A percentile compares a stretch with the other conserved stretches of the same genome.
Conservation (phyloP, 2,888 invertebrate species). For the Synergus umbraculus region DNA sequence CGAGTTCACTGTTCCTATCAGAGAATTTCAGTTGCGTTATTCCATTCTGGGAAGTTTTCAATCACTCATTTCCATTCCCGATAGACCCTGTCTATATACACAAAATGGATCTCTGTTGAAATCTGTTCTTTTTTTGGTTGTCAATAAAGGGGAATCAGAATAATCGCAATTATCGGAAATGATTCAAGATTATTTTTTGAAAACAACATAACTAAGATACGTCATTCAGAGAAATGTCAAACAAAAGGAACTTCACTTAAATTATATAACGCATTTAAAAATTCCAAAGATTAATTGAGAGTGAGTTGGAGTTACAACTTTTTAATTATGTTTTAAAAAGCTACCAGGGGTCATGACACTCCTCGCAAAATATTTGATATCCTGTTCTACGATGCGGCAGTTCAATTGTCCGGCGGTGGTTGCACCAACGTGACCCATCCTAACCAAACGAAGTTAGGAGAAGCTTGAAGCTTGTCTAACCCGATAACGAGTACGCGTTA, state of each 20-base stretch:
- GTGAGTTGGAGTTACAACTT: no score
- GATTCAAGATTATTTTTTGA: no score
- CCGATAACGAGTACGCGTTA: conserved; percentile 63
- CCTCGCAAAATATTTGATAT: no score
- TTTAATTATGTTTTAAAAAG: no score
- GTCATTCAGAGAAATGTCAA: no score
- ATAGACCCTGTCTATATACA: not conserved
- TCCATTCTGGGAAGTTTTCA: not conserved
- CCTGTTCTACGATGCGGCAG: no score
- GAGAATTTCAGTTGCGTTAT: conserved; percentile 25
- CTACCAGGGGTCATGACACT: no score
- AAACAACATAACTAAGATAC: no score
- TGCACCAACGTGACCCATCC: conserved; percentile 58
- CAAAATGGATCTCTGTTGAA: not conserved
- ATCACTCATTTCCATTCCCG: not conserved
- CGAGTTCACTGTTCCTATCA: not conserved
- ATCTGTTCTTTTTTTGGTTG: not conserved
- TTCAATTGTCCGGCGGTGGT: conserved; percentile 52
- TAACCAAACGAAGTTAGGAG: conserved; percentile 63
- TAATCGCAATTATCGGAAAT: not conserved
- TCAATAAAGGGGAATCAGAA: not conserved
- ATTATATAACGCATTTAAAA: no score
- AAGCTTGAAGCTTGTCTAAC: conserved; percentile 63
- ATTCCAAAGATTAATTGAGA: no score
- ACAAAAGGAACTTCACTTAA: no score